Evolutionary conservation across 2,888 invertebrate species (phyloP), one percentile per base, ranked within the genome.

Genomic region (Eulithis prunata): DNA sequence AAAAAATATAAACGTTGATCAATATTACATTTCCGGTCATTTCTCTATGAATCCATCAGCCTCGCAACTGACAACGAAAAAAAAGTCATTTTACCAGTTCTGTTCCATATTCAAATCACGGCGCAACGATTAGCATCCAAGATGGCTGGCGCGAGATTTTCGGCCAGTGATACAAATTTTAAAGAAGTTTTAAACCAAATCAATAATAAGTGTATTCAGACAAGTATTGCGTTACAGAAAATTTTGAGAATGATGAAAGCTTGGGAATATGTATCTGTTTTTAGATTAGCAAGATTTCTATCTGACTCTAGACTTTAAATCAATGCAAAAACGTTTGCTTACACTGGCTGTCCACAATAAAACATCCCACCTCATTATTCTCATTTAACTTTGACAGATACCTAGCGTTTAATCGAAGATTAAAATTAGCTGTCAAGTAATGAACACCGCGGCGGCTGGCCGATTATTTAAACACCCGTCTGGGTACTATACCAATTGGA

Each of bases 391-490:
- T 80, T 83, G 86, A 85, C 86, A 85, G 83, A 82, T 75, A 74
- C 75, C 78, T 86, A 86, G 83, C 78, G 78, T 84, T 88, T 90
- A 90, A 90, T 89, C 87, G 88, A 87, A 85, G 86, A 88, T 87
- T 91, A 89, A 90, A 90, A 91, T 90, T 89, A 90, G 82, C 86
- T 87, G 88, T 87, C 88, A 86, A 84, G 78, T 87, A 86, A 86
- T 85, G 84, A 85, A 81, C 70, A 64, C 77, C 57, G 64, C 74
- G 79, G 80, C 77, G 74, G 77, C 78, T 73, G 73, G 77, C 72
- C 77, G 74, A 82, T 88, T 87, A 86, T 90, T 89, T 88, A 90
- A 80, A 78, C 79, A 80, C 79, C 76, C 75, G 76, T 75, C 79
- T 75, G 80, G 76, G 73, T 83, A 83, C 83, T 78, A 80, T 79